phyloP scores from a whole-genome alignment of 2,888 invertebrate species.

The Petrolisthes cinctipes region DNA sequence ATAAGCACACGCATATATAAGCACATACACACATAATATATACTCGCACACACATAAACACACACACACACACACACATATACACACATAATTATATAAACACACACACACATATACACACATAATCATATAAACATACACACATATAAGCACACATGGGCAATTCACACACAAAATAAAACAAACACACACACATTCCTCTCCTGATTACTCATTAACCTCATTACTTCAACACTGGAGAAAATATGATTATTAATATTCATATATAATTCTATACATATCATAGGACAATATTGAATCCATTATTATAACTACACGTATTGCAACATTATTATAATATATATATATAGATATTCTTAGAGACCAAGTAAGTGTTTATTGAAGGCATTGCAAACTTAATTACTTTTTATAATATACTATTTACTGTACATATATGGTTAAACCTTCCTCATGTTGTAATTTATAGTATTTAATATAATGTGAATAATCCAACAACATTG shows the following conservation, averaged over 20 bases:
- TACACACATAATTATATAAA: neutral
- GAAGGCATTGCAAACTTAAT: no score
- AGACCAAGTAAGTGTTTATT: neutral
- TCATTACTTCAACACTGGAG: neutral
- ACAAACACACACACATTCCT: neutral
- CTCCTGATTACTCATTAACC: neutral
- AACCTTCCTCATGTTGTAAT: no score
- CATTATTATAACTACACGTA: neutral
- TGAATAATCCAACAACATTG: no score
- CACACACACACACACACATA: neutral
- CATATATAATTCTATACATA: no score
- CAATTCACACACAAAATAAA: neutral
- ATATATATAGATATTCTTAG: conserved; percentile 11
- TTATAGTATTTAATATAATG: no score
- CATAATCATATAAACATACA: neutral
- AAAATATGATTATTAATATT: neutral
- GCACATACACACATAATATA: neutral
- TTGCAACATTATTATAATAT: neutral
- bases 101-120: neutral
- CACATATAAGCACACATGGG: neutral
- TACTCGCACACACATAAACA: neutral
- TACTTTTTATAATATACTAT: no score
- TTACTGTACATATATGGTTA: no score
- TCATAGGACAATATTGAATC: no score
- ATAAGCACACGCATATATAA: neutral